Conservation (phyloP, 2,113 vertebrate genomes). For the Otis tarda region DNA sequence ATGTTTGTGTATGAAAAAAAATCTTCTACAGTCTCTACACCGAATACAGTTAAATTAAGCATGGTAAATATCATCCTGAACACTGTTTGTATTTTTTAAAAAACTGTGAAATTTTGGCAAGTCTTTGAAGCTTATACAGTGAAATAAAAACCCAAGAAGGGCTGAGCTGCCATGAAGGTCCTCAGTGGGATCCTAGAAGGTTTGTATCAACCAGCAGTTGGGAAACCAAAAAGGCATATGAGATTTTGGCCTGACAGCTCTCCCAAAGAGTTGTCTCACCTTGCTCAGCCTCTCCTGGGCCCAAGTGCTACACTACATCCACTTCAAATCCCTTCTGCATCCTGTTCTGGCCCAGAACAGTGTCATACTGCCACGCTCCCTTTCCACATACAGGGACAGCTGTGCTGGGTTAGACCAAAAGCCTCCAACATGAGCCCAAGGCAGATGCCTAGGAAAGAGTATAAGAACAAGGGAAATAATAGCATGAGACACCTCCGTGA, state of each 20-base stretch:
- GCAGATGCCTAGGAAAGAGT: not conserved
- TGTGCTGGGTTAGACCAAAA: not conserved
- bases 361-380: not conserved
- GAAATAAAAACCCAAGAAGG: not conserved
- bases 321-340: not conserved
- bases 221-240: not conserved
- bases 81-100: not conserved
- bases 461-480: not conserved
- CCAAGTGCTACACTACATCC: not conserved
- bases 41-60: not conserved
- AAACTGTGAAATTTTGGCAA: not conserved
- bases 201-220: not conserved
- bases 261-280: not conserved
- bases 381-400: not conserved
- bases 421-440: not conserved
- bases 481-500: rapidly evolving
- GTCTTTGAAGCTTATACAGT: not conserved
- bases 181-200: not conserved
- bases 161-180: not conserved
- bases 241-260: not conserved
- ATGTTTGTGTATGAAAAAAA: not conserved
- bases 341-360: not conserved
- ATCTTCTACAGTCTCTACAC: not conserved
- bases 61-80: not conserved
- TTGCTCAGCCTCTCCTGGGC: not conserved